Evolutionary conservation across 2,888 invertebrate genomes (phyloP), one percentile per base, ranked within the genome.

Genomic region (Trichogramma evanescens): DNA sequence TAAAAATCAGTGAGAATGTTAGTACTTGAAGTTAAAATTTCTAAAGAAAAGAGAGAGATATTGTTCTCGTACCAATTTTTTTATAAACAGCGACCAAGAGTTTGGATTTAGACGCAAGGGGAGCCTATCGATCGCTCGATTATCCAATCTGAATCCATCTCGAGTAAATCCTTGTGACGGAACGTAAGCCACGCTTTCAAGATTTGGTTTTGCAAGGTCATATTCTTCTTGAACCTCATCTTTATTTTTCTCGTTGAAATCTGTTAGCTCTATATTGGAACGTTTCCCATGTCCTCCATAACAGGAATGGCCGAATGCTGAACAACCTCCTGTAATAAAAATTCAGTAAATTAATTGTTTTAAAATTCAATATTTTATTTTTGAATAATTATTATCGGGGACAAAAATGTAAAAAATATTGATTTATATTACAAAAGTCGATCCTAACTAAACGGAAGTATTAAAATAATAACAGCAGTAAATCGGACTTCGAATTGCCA

Each of bases 261-360:
- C n/a, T 0, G 58, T 54, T 2, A 61, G 8, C 3, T 62, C 62
- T 3, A n/a, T 39, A 1, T 38, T 13, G 5, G 84, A 83, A 63
- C 88, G 79, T 73, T 89, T 89, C 5, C 89, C 89, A 71, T 88
- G 88, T 0, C 87, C 89, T 1, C 89, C 89, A 70, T 85, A 88
- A 74, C 89, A 89, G 1, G 88, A 87, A 71, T 89, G 89, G 0
- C 89, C 89, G 67, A 86, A 89, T 0, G 85, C 83, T 8, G 85
- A 83, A 71, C 89, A 89, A 1, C 87, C 87, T 61, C 87, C 88
- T 89, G 74, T 6, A 77, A 76, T 45, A 39, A 0, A 40, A 49
- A 67, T 26, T 3, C 26, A 26, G 26, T 26, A 26, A 26, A 26
- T 26, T 26, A 3, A 26, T 26, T 2, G 26, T 26, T 26, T 26